Evolutionary conservation across 2,113 vertebrate species (phyloP).

Genomic region (Corythornis vintsioides): DNA sequence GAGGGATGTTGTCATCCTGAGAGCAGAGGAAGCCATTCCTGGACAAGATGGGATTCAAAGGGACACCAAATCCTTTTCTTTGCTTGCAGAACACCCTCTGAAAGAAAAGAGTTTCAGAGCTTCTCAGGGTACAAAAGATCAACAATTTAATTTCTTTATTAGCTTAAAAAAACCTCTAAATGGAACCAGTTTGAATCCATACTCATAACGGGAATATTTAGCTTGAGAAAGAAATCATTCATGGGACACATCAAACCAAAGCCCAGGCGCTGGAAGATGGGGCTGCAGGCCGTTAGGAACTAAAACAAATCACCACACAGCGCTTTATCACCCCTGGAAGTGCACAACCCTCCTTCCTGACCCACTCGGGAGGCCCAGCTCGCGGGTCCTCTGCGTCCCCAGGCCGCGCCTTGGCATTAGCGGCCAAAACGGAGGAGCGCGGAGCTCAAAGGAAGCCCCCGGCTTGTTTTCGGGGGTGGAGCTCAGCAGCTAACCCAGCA

Average conservation of each 20-base stretch:
- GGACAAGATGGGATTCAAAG: neutral
- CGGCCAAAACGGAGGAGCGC: no score
- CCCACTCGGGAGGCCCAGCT: neutral
- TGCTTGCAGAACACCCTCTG: neutral
- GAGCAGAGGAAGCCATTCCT: neutral
- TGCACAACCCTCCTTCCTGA: accelerated
- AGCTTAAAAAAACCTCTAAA: neutral
- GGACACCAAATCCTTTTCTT: neutral
- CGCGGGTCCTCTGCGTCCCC: accelerated
- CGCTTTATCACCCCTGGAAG: accelerated
- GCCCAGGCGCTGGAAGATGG: neutral
- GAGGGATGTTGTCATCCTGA: neutral
- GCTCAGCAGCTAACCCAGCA: neutral
- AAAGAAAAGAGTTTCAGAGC: neutral
- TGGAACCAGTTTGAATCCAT: no score
- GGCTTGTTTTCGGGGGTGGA: no score
- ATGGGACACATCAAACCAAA: no score
- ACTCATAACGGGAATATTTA: no score
- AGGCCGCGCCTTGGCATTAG: accelerated
- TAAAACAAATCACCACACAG: no score
- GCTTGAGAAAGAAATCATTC: neutral
- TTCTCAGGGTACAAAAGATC: neutral
- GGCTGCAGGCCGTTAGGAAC: no score
- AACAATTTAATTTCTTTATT: neutral
- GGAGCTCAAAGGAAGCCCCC: neutral